Evolutionary conservation across 2,888 invertebrate species (phyloP), one percentile per base, ranked within the genome.

Genomic region (Malthinus seriepunctatus): DNA sequence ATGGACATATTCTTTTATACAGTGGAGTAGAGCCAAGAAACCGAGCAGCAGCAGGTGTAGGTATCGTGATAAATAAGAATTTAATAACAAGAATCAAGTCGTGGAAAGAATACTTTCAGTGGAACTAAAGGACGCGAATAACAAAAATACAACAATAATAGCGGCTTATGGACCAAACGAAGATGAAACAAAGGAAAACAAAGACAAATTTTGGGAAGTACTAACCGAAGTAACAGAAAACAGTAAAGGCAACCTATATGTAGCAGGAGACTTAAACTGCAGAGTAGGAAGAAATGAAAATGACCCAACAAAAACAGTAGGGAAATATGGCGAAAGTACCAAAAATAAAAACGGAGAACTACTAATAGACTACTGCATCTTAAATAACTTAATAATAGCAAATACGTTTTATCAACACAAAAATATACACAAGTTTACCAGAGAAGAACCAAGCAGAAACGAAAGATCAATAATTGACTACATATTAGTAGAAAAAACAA

Each of bases 231-330:
- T n/a, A n/a, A n/a, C n/a, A n/a, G 56, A 56, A 51, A 39, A 37
- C 14, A 11, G 44, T 9, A 51, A 39, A 53, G 57, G 57, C 10
- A 11, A 15, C 1, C 8, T 56, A 53, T 47, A 32, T 46, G 11
- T 55, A 39, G 42, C 39, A 34, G 60, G 54, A 1, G 60, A 60
- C 44, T 50, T 59, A 23, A 60, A 56, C 31, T 37, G 45, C 3
- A 39, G 51, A 60, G 52, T 56, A 15, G 60, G 51, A 11, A 56
- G 34, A 32, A 51, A 14, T 31, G 51, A 45, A 8, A 10, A 37
- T 1, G 31, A 23, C 37, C 34, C 11, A 12, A 32, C 15, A 46
- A 45, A 31, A 39, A 33, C 33, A n/a, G n/a, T n/a, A n/a, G n/a
- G n/a, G n/a, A n/a, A n/a, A n/a, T n/a, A n/a, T 34, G 34, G 34